These are phyloP conservation scores for Cyprinodon diabolis DNA, from an alignment of 2,797 vertebrate genomes.

Conservation along the genomic window DNA sequence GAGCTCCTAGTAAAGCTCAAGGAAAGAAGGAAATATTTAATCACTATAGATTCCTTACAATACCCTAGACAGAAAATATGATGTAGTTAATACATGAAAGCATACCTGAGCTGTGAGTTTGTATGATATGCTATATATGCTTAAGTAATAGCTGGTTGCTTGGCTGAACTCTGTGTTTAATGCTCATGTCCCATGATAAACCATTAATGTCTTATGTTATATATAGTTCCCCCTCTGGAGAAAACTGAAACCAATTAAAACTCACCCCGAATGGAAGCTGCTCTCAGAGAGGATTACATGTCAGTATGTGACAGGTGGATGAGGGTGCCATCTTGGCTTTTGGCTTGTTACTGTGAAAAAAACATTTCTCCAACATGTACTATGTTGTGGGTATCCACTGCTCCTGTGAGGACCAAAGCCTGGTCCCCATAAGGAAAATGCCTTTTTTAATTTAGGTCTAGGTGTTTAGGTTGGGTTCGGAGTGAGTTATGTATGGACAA, in stretches of 20 bases:
- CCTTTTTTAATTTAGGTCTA: too few relatives aligned
- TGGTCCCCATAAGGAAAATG: too few relatives aligned
- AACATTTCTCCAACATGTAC: too few relatives aligned
- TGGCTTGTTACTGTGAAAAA: conserved; percentile 8
- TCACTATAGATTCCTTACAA: conserved; percentile 14
- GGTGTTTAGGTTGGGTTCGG: too few relatives aligned
- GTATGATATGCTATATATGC: conserved; percentile 11
- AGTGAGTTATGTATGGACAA: too few relatives aligned
- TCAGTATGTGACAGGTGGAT: conserved; percentile 47
- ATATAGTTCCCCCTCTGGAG: conserved; percentile 43
- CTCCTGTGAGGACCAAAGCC: too few relatives aligned
- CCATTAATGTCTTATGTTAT: conserved; percentile 48
- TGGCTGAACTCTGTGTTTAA: conserved; percentile 46
- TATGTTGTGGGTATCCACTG: too few relatives aligned
- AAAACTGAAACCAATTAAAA: conserved; percentile 68
- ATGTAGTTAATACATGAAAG: conserved; percentile 21
- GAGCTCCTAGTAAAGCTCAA: neutral
- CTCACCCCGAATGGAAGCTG: conserved; percentile 30
- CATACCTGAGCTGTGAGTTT: conserved; percentile 4
- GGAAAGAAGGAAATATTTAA: neutral
- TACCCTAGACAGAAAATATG: conserved; percentile 22
- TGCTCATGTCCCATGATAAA: conserved; percentile 57
- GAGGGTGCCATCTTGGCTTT: conserved; percentile 25
- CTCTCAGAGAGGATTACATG: conserved; percentile 23
- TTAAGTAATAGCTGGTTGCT: conserved; percentile 27